phyloP scores from a whole-genome alignment of 2,113 vertebrate species.

The Macquaria australasica region DNA sequence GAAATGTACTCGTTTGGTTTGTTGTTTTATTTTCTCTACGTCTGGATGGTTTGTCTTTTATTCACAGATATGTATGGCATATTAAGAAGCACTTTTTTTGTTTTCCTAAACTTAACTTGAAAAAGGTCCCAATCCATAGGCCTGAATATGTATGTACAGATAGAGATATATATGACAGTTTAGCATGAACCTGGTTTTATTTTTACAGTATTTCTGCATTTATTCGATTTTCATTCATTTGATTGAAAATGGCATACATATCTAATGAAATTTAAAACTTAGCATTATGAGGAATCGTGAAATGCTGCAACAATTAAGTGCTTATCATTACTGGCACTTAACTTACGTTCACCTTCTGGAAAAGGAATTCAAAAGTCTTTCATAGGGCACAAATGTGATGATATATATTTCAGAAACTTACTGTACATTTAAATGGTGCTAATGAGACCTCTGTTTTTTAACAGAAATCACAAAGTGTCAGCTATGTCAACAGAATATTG shows the following conservation, averaged over 20 bases:
- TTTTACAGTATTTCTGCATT: constrained; percentile 74
- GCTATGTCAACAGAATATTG: constrained; percentile 41
- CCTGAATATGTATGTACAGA: constrained; percentile 72
- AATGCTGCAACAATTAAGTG: constrained; percentile 75
- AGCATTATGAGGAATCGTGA: constrained; percentile 64
- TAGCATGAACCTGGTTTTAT: constrained; percentile 61
- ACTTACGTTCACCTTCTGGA: constrained; percentile 53
- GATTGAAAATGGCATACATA: constrained; percentile 63
- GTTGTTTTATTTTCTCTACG: constrained; percentile 56
- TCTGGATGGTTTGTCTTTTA: constrained; percentile 66
- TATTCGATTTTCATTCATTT: constrained; percentile 39
- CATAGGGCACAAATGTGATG: constrained; percentile 61
- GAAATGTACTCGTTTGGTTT: constrained; percentile 65
- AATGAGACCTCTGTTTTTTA: constrained; percentile 56
- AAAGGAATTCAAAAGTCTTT: constrained; percentile 64
- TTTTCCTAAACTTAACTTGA: constrained; percentile 80
- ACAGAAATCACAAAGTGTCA: constrained; percentile 57
- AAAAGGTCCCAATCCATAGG: constrained; percentile 73
- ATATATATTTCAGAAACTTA: constrained; percentile 71
- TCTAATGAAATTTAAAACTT: constrained; percentile 61
- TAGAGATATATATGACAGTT: constrained; percentile 74
- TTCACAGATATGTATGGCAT: constrained; percentile 74
- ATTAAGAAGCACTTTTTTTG: constrained; percentile 85
- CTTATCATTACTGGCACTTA: constrained; percentile 71
- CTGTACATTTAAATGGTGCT: constrained; percentile 82